phyloP scores from a whole-genome alignment of 2,797 vertebrate genomes.

The Pitangus sulphuratus region DNA sequence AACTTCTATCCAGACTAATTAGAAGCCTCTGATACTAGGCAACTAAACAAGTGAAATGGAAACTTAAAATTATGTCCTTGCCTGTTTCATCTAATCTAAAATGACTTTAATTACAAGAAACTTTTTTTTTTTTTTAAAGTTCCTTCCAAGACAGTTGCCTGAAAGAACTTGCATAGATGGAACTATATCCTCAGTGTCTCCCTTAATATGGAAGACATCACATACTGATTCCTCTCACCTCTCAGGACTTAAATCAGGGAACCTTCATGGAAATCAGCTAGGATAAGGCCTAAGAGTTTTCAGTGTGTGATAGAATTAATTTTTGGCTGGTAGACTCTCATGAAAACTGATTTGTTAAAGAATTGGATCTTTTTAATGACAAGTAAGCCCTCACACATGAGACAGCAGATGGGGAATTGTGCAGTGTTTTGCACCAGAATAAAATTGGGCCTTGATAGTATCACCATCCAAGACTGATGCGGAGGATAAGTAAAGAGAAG shows the following conservation, averaged over 20 bases:
- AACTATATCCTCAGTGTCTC: not conserved
- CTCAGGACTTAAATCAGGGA: not conserved
- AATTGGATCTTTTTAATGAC: not conserved
- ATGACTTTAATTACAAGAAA: not conserved
- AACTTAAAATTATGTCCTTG: not conserved
- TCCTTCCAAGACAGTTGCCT: not conserved
- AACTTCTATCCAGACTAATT: not conserved
- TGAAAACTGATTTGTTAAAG: not conserved
- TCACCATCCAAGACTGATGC: not conserved
- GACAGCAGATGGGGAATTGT: not conserved
- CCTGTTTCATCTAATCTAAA: not conserved
- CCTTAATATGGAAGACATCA: not conserved
- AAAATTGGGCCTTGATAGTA: not conserved
- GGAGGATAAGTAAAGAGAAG: not conserved
- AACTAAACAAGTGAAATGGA: not conserved
- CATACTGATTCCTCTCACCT: not conserved
- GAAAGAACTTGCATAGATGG: not conserved
- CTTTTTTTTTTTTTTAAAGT: not conserved
- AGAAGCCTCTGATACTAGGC: not conserved
- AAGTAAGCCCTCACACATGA: not conserved
- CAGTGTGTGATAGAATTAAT: not conserved
- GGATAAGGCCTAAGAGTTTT: not conserved
- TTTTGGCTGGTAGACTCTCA: not conserved
- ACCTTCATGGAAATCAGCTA: not conserved
- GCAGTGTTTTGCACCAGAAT: not conserved